Conservation (phyloP, 2,797 vertebrate genomes). For the Heterohyrax brucei region DNA sequence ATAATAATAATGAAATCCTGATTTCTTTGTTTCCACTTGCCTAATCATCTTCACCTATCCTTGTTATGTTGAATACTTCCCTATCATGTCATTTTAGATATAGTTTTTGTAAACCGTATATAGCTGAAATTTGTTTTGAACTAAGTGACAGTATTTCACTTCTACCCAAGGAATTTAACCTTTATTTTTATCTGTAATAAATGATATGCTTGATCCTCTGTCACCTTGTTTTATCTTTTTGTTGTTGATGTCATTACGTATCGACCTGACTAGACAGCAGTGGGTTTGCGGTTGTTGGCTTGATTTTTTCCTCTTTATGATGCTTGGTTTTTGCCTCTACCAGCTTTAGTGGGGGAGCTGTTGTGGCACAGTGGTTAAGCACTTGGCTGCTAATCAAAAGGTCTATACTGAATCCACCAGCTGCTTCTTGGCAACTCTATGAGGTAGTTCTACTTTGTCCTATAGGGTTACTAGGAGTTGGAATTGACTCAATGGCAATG, state of each 20-base stretch:
- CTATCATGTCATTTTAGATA: neutral
- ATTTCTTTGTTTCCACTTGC: conserved; percentile 2
- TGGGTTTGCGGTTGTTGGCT: neutral
- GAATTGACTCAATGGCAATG: too few species aligned
- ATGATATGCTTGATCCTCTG: neutral
- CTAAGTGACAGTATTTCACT: neutral
- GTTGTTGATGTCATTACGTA: too few species aligned
- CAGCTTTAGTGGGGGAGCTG: neutral
- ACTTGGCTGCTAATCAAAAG: too few species aligned
- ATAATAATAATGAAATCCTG: neutral
- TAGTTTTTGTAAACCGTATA: neutral
- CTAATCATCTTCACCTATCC: neutral
- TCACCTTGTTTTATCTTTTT: neutral
- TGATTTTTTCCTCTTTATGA: neutral
- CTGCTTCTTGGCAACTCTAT: too few species aligned
- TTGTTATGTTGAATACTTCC: neutral
- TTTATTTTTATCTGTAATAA: neutral
- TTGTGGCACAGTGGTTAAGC: too few species aligned
- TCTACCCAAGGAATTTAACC: neutral
- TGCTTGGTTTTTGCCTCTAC: neutral
- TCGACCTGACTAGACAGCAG: too few species aligned
- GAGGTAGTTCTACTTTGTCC: too few species aligned
- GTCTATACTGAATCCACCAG: too few species aligned
- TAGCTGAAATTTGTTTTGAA: conserved; percentile 52
- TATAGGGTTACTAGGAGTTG: too few species aligned